Base-by-base conservation (phyloP, 2,888 invertebrate species). In the Xestia sexstrigata region DNA sequence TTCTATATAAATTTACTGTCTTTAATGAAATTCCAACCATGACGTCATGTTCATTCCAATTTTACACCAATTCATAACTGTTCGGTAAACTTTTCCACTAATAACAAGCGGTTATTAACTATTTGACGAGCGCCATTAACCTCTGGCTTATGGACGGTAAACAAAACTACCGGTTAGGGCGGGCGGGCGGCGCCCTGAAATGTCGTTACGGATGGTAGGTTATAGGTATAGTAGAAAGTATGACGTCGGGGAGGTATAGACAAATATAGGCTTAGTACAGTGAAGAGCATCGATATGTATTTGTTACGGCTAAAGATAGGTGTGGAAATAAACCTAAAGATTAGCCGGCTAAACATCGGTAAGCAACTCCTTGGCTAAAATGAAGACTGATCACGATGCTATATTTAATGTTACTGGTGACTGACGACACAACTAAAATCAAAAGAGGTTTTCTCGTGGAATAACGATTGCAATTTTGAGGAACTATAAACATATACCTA, bases 61-160 rank as follows among this genome's bases (percentile, higher is more conserved):
- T 66, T 39, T 83, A 47, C 35, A 74, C n/a, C 1, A 68, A 58
- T 13, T 8, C n/a, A 35, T 39, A 66, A 45, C 9, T 71, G 70
- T 74, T 63, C 63, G n/a, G 72, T 79, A 71, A 79, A 72, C 72
- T 73, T 83, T 81, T 75, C 62, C 52, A 78, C 66, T 71, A 87
- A 78, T 72, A 83, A 78, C 81, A 60, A 68, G 63, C 47, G 69
- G 86, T 75, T 76, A 65, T 81, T 74, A 83, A 81, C 55, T 69
- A 79, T 79, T 88, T 87, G 76, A 83, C 75, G 76, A 83, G 73
- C 72, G 17, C 79, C 68, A 83, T 86, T 87, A 87, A 88, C 87
- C 87, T 87, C 82, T 88, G 73, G 35, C 81, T 76, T 45, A 35
- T 71, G 60, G 73, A 63, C 87, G 71, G 84, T 81, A 82, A 84